Base-by-base conservation (phyloP, 2,797 vertebrate genomes). In the Zenarchopterus dispar region DNA sequence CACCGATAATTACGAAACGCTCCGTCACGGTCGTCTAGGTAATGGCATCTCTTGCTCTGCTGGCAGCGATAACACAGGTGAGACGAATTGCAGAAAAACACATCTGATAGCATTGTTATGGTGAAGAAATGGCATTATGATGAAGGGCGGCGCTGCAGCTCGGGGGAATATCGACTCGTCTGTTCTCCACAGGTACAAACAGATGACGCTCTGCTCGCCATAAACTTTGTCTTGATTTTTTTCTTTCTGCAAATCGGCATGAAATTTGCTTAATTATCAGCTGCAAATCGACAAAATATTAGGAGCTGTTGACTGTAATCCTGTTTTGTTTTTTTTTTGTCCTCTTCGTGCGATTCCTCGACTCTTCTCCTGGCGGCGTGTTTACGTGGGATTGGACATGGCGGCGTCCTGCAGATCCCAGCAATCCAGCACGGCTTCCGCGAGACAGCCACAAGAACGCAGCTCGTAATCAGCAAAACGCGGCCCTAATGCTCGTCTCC, bases 31-130 rank as follows among this genome's bases (percentile, higher is more conserved):
- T 67, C 78, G 67, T 67, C 75, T 79, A 89, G 86, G 90, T 92
- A 90, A 93, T 92, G 86, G 84, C 85, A 84, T 83, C 80, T 75
- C 73, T 73, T 68, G 76, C 87, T 84, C 86, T 83, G 82, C 85
- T 80, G 78, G 76, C 81, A 60, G 83, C 49, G 86, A 92, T 90
- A 85, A 91, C 87, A 88, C 89, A 93, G 92, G 92, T 94, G 92
- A 86, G 92, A 91, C 91, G 84, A 94, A 93, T 93, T 33, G 88
- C 51, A 62, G 78, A 81, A 90, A 36, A 93, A 91, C 85, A 87
- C 39, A 87, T 86, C 88, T 86, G 88, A 92, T 90, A 87, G 83
- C 66, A 81, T 86, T 85, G 89, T 85, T 67, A 84, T 70, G 78
- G 86, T 77, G 73, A 82, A 84, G 82, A 73, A 84, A 87, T 81